Conservation (phyloP, 2,797 vertebrate species). For the Microctenopoma steveboyesi region DNA sequence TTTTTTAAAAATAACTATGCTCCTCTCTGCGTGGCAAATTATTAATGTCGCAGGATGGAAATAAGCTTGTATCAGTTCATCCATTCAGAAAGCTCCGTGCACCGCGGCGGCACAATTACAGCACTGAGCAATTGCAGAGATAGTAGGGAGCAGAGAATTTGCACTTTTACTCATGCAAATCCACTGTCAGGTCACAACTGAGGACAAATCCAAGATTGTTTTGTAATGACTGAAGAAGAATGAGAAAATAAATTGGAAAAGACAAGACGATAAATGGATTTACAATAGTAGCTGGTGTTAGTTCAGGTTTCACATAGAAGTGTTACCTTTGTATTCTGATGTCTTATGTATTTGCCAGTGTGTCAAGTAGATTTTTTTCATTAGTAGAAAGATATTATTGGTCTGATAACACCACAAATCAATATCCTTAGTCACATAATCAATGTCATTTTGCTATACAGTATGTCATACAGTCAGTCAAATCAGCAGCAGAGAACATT, state of each 20-base stretch:
- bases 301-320: not conserved
- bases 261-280: constrained; percentile 27
- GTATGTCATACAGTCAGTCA: not conserved
- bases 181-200: constrained; percentile 18
- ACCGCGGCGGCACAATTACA: constrained; percentile 21
- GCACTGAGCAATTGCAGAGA: constrained; percentile 9
- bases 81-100: constrained; percentile 33
- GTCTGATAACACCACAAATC: constrained; percentile 16
- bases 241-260: constrained; percentile 30
- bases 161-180: constrained; percentile 35
- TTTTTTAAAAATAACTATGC: constrained; percentile 28
- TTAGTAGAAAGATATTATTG: not conserved
- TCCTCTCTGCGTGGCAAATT: constrained; percentile 42
- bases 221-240: constrained; percentile 25
- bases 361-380: not conserved
- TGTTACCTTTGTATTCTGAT: not conserved
- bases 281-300: constrained; percentile 1
- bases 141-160: constrained; percentile 10
- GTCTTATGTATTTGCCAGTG: not conserved
- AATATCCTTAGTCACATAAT: constrained; percentile 14
- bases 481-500: not conserved
- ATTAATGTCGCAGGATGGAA: constrained; percentile 50
- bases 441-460: constrained; percentile 4
- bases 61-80: constrained; percentile 46
- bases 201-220: constrained; percentile 31